phyloP scores from a whole-genome alignment of 53 echinoderm and acorn worm species.

The Stichopus horrens region DNA sequence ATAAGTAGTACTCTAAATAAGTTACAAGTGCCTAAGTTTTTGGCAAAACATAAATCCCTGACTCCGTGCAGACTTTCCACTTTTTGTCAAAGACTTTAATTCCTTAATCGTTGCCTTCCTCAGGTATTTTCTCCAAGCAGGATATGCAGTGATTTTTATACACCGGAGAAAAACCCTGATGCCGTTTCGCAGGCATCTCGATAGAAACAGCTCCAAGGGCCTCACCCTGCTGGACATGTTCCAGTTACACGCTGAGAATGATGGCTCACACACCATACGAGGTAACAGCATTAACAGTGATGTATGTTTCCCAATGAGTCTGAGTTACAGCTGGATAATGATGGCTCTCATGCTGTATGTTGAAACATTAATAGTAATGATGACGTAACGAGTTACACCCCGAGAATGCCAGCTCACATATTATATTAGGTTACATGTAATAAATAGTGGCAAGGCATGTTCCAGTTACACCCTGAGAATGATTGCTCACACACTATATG shows the following conservation, averaged over 20 bases:
- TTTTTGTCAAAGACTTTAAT: not conserved
- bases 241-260: constrained; percentile 34
- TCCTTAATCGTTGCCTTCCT: constrained; percentile 6
- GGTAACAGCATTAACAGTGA: constrained; percentile 6
- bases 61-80: not conserved
- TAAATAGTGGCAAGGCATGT: constrained; percentile 43
- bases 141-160: constrained; percentile 91
- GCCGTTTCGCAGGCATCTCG: constrained; percentile 75
- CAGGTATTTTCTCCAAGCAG: constrained; percentile 73
- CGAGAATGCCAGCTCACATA: too few relatives aligned
- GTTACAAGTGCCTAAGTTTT: too few relatives aligned
- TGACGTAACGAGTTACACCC: too few relatives aligned
- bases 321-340: too few relatives aligned
- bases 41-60: too few relatives aligned
- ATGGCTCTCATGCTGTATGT: too few relatives aligned
- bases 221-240: constrained; percentile 62
- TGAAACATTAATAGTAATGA: too few relatives aligned
- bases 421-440: too few relatives aligned
- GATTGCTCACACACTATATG: constrained; percentile 46
- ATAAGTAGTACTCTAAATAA: too few relatives aligned
- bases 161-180: constrained; percentile 70
- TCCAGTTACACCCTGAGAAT: constrained; percentile 46
- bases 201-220: constrained; percentile 22
- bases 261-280: constrained; percentile 45
- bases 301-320: too few relatives aligned